Percentiles rank a stretch among this genome's conserved stretches.
Conservation (phyloP, 2,797 vertebrate species). For the Pantherophis vulpinus region DNA sequence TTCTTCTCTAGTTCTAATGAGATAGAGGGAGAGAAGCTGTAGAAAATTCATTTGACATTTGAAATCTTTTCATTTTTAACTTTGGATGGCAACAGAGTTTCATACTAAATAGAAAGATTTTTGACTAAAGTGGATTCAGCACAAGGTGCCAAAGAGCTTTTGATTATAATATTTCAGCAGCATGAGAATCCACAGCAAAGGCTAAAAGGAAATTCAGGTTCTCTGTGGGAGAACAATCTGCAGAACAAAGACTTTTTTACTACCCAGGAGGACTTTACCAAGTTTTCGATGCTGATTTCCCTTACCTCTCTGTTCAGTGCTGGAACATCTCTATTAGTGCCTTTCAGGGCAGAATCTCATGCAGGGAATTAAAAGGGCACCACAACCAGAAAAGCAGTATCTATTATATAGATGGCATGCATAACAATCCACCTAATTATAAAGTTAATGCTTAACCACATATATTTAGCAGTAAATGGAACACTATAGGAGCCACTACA, state of each 20-base stretch:
- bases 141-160: constrained; percentile 70
- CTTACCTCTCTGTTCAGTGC: constrained; percentile 72
- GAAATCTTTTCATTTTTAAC: constrained; percentile 74
- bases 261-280: constrained; percentile 69
- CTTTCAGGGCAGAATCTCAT: constrained; percentile 66
- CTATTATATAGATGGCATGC: constrained; percentile 65
- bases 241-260: constrained; percentile 74
- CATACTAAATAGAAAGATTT: constrained; percentile 71
- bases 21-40: constrained; percentile 48
- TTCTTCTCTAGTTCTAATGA: constrained; percentile 59
- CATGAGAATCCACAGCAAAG: constrained; percentile 68
- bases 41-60: constrained; percentile 69
- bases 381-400: constrained; percentile 57
- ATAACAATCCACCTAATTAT: constrained; percentile 68
- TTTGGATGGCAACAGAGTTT: constrained; percentile 69
- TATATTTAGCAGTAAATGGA: constrained; percentile 52
- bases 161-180: constrained; percentile 77
- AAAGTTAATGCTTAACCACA: constrained; percentile 61
- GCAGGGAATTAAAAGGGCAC: constrained; percentile 67
- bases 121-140: constrained; percentile 70
- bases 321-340: constrained; percentile 70
- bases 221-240: constrained; percentile 75
- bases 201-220: constrained; percentile 73
- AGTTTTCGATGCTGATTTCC: constrained; percentile 74
- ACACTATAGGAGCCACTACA: constrained; percentile 15